Evolutionary conservation across 2,797 vertebrate genomes (phyloP).

Genomic region (Crypturellus tataupa): DNA sequence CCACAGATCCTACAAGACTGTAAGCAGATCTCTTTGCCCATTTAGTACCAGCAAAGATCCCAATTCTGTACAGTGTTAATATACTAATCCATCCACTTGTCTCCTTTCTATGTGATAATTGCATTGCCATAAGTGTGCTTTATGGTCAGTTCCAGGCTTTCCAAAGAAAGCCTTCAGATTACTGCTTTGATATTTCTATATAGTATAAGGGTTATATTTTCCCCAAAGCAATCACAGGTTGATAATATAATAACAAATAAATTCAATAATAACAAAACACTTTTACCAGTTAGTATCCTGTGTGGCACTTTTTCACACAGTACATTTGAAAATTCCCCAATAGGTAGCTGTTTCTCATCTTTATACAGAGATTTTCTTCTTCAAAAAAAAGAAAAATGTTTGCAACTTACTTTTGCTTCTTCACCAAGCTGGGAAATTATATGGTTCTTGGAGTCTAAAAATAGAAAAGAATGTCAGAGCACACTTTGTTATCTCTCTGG

Average conservation of each 20-base stretch:
- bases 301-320: neutral
- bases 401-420: conserved; percentile 80
- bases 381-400: neutral
- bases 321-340: neutral
- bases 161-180: neutral
- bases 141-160: neutral
- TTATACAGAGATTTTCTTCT: neutral
- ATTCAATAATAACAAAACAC: neutral
- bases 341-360: neutral
- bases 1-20: neutral
- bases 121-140: neutral
- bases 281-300: neutral
- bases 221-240: neutral
- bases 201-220: neutral
- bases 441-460: conserved; percentile 79
- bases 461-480: neutral
- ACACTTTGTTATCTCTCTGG: neutral
- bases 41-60: neutral
- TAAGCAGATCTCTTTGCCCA: neutral
- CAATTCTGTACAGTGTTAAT: neutral
- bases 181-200: neutral
- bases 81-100: neutral
- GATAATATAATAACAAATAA: neutral
- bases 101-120: neutral
- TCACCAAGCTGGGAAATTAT: conserved; percentile 77